These are phyloP conservation scores for Yponomeuta sedellus DNA, from an alignment of 2,888 invertebrate genomes.

Conservation along the genomic window DNA sequence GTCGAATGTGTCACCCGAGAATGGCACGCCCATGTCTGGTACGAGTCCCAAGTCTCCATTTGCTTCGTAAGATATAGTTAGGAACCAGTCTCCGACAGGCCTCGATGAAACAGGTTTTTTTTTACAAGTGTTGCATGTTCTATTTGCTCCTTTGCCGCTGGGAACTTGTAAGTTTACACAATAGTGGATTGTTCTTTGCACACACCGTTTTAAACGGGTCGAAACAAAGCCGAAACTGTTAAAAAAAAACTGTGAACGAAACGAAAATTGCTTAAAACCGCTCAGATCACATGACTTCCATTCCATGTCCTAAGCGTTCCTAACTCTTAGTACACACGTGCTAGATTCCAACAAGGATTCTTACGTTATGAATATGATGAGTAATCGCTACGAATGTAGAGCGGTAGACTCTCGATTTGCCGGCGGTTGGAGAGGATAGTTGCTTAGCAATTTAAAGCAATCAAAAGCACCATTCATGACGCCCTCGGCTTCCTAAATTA, in stretches of 20 bases:
- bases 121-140: neutral
- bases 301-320: neutral
- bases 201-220: too few relatives aligned
- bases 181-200: too few relatives aligned
- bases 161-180: too few relatives aligned
- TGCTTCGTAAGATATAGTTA: neutral
- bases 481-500: slow-evolving; percentile 27
- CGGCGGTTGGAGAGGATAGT: slow-evolving; percentile 40
- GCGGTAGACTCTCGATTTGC: slow-evolving; percentile 35
- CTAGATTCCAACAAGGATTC: neutral
- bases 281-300: neutral
- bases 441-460: slow-evolving; percentile 45
- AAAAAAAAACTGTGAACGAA: neutral
- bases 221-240: neutral
- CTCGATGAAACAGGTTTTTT: neutral
- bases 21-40: neutral
- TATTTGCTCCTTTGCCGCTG: too few relatives aligned
- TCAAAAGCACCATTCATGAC: slow-evolving; percentile 32
- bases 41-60: too few relatives aligned
- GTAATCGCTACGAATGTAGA: slow-evolving; percentile 22
- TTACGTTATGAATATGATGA: neutral
- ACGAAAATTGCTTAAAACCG: neutral
- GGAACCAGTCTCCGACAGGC: neutral
- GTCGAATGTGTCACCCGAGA: neutral
- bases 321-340: neutral